Conservation (phyloP, 2,797 vertebrate species). For the Micromesistius poutassou region DNA sequence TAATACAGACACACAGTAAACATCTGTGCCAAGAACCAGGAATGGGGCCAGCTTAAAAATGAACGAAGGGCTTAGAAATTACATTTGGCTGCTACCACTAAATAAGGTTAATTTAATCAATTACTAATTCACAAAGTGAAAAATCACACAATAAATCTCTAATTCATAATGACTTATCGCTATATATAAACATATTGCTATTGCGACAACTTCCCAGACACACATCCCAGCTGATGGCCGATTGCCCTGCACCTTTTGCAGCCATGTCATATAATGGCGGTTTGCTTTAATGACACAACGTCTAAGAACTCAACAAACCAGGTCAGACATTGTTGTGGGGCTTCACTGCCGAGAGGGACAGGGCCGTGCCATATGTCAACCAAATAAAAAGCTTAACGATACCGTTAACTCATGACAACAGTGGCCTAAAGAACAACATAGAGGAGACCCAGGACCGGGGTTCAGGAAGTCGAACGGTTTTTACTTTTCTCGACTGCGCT, state of each 20-base stretch:
- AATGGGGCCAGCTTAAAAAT: conserved; percentile 25
- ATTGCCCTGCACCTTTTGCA: neutral
- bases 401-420: neutral
- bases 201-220: neutral
- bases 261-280: neutral
- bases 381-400: conserved; percentile 17
- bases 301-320: conserved; percentile 53
- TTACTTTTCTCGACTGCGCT: neutral
- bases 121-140: conserved; percentile 4
- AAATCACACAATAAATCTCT: neutral
- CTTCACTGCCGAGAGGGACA: conserved; percentile 42
- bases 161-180: neutral
- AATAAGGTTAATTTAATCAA: conserved; percentile 15
- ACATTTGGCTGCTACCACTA: conserved; percentile 19
- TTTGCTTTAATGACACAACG: conserved; percentile 11
- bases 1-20: conserved; percentile 51
- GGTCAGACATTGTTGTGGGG: conserved; percentile 66
- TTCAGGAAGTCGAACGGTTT: too few relatives aligned
- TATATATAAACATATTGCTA: conserved; percentile 7
- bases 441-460: neutral
- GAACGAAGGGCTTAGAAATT: conserved; percentile 35
- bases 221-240: conserved; percentile 20
- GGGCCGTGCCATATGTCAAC: conserved; percentile 66
- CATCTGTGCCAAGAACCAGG: conserved; percentile 34
- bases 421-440: neutral